Evolutionary conservation across 1,140 invertebrate species (phyloP), one percentile per base, ranked within the genome.

Genomic region (Mycetomoellerius zeteki): DNA sequence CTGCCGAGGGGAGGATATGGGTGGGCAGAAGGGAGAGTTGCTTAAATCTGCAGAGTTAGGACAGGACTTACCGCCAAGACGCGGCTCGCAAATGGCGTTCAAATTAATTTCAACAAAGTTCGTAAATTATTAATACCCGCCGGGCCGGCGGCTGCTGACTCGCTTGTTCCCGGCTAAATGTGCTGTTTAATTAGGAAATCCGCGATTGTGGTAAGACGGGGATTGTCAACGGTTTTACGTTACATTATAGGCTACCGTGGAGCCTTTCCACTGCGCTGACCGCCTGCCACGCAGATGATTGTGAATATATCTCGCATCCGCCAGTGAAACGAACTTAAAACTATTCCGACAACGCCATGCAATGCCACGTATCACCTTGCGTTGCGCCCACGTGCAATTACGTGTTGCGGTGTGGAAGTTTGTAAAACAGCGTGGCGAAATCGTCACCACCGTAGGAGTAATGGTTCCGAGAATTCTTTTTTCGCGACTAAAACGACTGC

Each of bases 151-250:
- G 58, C 37, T 86, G 91, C 91, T 88, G 91, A 90, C 90, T 87
- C 89, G 72, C 67, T 91, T 88, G 86, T 91, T 89, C 87, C 67
- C 88, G 72, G 69, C 87, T 89, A 94, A 91, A 92, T 92, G 89
- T 73, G 87, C 89, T 86, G 89, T 90, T 94, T 93, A 93, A 93
- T 94, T 92, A 91, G 92, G 88, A 92, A 93, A 92, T 93, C 91
- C 92, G 86, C 92, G 90, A 92, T 93, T 91, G 92, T 90, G 89
- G 91, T 82, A 85, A 89, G 73, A 84, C 54, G 84, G 30, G 90
- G 86, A 92, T 92, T 91, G 91, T 89, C 86, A 81, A 85, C 85
- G 88, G 60, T 87, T 85, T 86, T 85, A 77, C 73, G 27, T 82
- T 56, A 56, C 24, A 8, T 24, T 50, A 12, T 10, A 12, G 27